Evolutionary conservation across 92 coral and sea anemone genomes (phyloP), one percentile per base, ranked within the genome.

Genomic region (Epizoanthus scotinus): DNA sequence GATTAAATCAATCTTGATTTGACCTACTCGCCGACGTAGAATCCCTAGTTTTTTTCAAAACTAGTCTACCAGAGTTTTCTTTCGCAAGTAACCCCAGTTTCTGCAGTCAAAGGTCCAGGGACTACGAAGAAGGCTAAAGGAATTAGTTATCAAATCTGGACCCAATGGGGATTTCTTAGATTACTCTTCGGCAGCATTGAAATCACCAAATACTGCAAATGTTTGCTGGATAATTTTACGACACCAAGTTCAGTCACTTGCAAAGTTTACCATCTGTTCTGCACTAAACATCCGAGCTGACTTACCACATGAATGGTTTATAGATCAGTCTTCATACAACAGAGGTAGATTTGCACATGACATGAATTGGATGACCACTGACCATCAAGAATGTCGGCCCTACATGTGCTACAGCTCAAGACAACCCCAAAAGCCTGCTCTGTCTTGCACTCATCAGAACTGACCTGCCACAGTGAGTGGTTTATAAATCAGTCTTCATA

Each of bases 401-500:
- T 47, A 54, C 73, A 4, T 59, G 72, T 65, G 40, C 40, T 34
- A 3, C 40, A 34, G 4, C 40, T 83, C 85, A 69, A 15, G 62
- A 29, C 47, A 26, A 25, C 54, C 21, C 17, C 73, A 63, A 66
- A 13, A 6, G 27, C 60, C 28, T 77, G 74, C 40, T 82, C 82
- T 57, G 53, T 72, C 78, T 89, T 89, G 87, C 89, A 91, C 91
- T 54, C 71, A 86, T 91, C 96, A 67, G 89, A 84, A 83, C 27
- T 61, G 66, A 83, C 90, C 57, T 53, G 63, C 49, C 87, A 53
- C 70, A 3, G 40, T 2, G 54, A 68, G 20, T 83, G 68, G 80
- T 68, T 87, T 87, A 24, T 27, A 66, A 63, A 81, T 59, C 59
- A 59, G 87, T 77, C 90, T 56, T 87, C 90, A 87, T 87, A 53